These are phyloP conservation scores for Toxonevra muliebris DNA, from an alignment of 2,888 invertebrate genomes.

Conservation along the genomic window DNA sequence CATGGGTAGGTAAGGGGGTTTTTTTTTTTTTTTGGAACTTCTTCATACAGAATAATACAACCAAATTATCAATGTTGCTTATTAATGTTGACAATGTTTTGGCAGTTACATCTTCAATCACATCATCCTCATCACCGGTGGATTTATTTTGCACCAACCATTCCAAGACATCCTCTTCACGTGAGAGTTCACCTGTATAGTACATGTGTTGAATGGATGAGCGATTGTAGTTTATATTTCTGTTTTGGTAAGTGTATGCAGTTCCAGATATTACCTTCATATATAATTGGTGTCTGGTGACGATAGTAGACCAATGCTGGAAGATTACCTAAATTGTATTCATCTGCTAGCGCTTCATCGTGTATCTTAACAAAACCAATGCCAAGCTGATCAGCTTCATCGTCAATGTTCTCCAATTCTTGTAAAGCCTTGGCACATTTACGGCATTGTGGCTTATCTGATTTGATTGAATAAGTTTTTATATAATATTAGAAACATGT, in stretches of 20 bases:
- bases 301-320: slow-evolving; percentile 93
- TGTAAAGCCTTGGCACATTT: slow-evolving; percentile 90
- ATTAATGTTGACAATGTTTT: slow-evolving; percentile 89
- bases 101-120: slow-evolving; percentile 93
- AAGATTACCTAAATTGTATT: slow-evolving; percentile 88
- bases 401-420: slow-evolving; percentile 93
- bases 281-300: slow-evolving; percentile 93
- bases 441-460: slow-evolving; percentile 92
- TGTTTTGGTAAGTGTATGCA: slow-evolving; percentile 3
- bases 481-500: neutral
- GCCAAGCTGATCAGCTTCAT: slow-evolving; percentile 92
- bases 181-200: slow-evolving; percentile 80
- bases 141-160: slow-evolving; percentile 94
- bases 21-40: neutral
- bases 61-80: slow-evolving; percentile 88
- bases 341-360: slow-evolving; percentile 88
- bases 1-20: neutral
- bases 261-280: slow-evolving; percentile 74
- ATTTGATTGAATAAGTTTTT: slow-evolving; percentile 16
- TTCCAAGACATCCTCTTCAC: slow-evolving; percentile 91
- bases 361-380: slow-evolving; percentile 95
- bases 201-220: neutral
- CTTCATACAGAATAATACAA: slow-evolving; percentile 88
- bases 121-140: slow-evolving; percentile 91
- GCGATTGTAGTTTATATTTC: neutral